Evolutionary conservation across 2,888 invertebrate genomes (phyloP).

Genomic region (Amblyjoppa proteus): DNA sequence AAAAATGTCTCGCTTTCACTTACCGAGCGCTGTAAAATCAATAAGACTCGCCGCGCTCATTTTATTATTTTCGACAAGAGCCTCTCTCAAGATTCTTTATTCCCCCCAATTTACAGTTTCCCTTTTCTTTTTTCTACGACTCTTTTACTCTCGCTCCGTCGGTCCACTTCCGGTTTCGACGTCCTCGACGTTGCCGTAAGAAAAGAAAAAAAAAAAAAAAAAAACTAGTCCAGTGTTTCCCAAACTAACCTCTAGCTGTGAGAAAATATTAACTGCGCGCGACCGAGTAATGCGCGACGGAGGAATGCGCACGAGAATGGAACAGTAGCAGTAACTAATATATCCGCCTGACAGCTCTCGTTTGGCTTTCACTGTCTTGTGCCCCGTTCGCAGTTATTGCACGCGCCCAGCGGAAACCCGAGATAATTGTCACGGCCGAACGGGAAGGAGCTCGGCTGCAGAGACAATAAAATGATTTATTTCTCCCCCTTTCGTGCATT

Average conservation of each 20-base stretch:
- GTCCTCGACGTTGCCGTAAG: not conserved
- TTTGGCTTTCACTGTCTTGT: not conserved
- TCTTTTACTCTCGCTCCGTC: not conserved
- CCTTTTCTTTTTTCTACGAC: not conserved
- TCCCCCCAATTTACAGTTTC: not conserved
- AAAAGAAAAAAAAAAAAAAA: not conserved
- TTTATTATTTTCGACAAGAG: not conserved
- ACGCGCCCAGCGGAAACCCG: too few species aligned
- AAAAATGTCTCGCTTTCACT: constrained; percentile 5
- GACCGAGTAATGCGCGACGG: not conserved
- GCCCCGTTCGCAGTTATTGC: not conserved
- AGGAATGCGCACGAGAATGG: constrained; percentile 14
- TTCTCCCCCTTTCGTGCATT: too few species aligned
- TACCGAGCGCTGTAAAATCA: constrained; percentile 65
- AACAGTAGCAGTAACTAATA: not conserved
- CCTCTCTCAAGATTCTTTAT: not conserved
- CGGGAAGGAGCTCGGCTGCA: too few species aligned
- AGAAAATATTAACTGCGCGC: not conserved
- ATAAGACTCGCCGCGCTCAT: constrained; percentile 67
- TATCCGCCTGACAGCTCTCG: not conserved
- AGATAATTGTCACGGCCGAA: too few species aligned
- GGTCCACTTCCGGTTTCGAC: not conserved
- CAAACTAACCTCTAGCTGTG: not conserved
- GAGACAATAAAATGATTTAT: too few species aligned
- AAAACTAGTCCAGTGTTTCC: not conserved